These are phyloP conservation scores for Microcebus lehilahytsara DNA, from an alignment of 2,113 vertebrate genomes.

Conservation along the genomic window DNA sequence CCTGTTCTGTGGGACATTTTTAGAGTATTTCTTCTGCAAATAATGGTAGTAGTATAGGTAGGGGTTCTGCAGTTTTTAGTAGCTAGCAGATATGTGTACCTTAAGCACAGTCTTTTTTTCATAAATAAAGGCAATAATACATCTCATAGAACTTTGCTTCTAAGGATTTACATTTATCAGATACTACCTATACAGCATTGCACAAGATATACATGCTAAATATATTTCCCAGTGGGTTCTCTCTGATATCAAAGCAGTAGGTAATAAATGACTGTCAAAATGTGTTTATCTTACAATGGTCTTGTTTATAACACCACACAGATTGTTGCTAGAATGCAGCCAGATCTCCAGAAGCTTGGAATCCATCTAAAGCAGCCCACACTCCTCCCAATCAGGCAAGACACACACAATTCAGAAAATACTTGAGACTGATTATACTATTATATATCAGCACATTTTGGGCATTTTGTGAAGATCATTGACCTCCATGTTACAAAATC, in stretches of 20 bases:
- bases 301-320: not conserved
- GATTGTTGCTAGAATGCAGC: not conserved
- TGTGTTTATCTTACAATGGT: not conserved
- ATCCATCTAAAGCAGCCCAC: not conserved
- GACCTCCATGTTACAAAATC: slow-evolving; percentile 19
- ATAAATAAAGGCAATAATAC: not conserved
- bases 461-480: not conserved
- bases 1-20: not conserved
- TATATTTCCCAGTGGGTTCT: not conserved
- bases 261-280: slow-evolving; percentile 24
- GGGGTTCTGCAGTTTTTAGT: not conserved
- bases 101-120: not conserved
- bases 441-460: not conserved
- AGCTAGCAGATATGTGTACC: not conserved
- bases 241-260: not conserved
- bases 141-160: not conserved
- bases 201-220: not conserved
- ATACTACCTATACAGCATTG: not conserved
- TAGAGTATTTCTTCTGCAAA: slow-evolving; percentile 16
- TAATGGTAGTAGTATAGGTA: not conserved
- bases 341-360: not conserved
- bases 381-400: not conserved
- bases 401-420: not conserved
- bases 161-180: slow-evolving; percentile 13
- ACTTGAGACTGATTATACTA: not conserved